A percentile compares a stretch with the other conserved stretches of the same genome.
Evolutionary conservation across 2,888 invertebrate genomes (phyloP).

Genomic region (Neelides folsomi): DNA sequence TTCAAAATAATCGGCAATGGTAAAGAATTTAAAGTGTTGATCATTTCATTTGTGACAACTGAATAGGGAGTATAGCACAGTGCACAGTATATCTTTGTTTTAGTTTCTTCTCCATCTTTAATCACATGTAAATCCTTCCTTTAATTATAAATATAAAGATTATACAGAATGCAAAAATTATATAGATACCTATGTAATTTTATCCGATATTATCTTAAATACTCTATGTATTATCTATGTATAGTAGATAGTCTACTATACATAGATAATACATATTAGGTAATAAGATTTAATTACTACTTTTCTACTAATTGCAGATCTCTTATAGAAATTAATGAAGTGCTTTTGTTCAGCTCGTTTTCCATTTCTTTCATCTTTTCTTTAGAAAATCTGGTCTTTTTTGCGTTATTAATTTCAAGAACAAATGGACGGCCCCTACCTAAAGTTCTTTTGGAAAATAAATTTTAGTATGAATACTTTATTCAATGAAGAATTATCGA

Average conservation of each 20-base stretch:
- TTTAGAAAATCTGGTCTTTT: slow-evolving; percentile 42
- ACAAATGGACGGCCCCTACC: slow-evolving; percentile 87
- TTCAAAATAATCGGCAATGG: slow-evolving; percentile 46
- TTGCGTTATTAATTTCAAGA: slow-evolving; percentile 63
- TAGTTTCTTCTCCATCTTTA: slow-evolving; percentile 75
- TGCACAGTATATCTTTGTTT: slow-evolving; percentile 75
- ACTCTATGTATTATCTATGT: too few species aligned
- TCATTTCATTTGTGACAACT: slow-evolving; percentile 38
- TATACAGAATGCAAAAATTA: slow-evolving; percentile 3
- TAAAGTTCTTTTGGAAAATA: slow-evolving; percentile 49
- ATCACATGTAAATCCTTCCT: slow-evolving; percentile 55
- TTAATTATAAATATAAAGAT: slow-evolving; percentile 20
- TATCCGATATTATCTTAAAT: too few species aligned
- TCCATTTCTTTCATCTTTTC: slow-evolving; percentile 47
- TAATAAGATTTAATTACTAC: slow-evolving; percentile 40
- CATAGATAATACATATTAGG: too few species aligned
- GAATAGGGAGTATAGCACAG: slow-evolving; percentile 48
- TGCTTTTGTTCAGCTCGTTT: slow-evolving; percentile 46
- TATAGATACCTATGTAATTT: slow-evolving; percentile 1
- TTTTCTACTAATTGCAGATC: slow-evolving; percentile 53
- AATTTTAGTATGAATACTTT: too few species aligned
- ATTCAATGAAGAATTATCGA: too few species aligned
- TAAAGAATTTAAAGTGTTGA: slow-evolving; percentile 42
- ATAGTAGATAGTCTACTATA: too few species aligned
- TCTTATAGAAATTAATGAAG: slow-evolving; percentile 44